Conservation (phyloP, 2,888 invertebrate genomes). For the Hermaeophaga mercurialis region DNA sequence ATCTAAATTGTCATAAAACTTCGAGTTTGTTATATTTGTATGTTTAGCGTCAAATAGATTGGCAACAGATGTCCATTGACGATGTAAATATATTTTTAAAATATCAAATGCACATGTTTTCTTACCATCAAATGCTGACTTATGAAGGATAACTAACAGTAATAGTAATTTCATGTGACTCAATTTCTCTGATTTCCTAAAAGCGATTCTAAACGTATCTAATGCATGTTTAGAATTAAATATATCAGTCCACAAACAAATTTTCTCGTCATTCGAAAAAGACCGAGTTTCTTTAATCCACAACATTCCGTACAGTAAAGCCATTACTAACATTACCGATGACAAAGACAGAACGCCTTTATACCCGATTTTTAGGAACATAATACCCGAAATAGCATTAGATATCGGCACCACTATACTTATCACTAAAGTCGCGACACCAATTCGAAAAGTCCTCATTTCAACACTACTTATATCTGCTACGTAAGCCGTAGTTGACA, state of each 20-base stretch:
- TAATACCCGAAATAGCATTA: slow-evolving; percentile 49
- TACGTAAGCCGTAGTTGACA: slow-evolving; percentile 55
- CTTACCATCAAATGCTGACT: slow-evolving; percentile 45
- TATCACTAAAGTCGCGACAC: slow-evolving; percentile 58
- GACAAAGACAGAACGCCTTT: slow-evolving; percentile 46
- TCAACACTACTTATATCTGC: slow-evolving; percentile 60
- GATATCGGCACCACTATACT: slow-evolving; percentile 46
- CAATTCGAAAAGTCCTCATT: slow-evolving; percentile 66
- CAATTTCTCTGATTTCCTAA: slow-evolving; percentile 42
- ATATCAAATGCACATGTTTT: neutral
- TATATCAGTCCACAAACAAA: slow-evolving; percentile 46
- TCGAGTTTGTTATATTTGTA: too few relatives aligned
- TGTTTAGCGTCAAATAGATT: too few relatives aligned
- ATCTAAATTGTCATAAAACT: too few relatives aligned
- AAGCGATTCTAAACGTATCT: slow-evolving; percentile 49
- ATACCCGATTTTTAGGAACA: slow-evolving; percentile 44
- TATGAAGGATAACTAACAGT: slow-evolving; percentile 43
- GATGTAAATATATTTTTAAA: too few relatives aligned
- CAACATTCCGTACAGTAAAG: slow-evolving; percentile 47
- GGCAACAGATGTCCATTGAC: too few relatives aligned
- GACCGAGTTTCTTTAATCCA: slow-evolving; percentile 44
- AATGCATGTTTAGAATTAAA: slow-evolving; percentile 50
- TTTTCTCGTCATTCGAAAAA: slow-evolving; percentile 12
- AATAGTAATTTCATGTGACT: slow-evolving; percentile 43
- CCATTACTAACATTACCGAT: slow-evolving; percentile 41